phyloP scores from a whole-genome alignment of 2,888 invertebrate genomes.

The Molorchus minor region DNA sequence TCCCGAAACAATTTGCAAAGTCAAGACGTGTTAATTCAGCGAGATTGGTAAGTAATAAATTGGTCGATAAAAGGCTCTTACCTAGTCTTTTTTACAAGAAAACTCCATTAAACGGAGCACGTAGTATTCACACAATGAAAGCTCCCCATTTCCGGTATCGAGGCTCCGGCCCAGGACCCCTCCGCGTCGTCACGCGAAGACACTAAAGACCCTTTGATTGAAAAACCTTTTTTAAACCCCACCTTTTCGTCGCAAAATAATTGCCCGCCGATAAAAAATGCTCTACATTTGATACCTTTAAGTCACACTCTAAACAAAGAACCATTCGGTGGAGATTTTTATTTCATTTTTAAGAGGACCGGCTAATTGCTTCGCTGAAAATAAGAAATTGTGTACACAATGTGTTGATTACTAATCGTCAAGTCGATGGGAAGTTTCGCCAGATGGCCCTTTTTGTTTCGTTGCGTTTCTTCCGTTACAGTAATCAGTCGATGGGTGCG shows the following conservation, averaged over 20 bases:
- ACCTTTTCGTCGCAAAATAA: slow-evolving; percentile 59
- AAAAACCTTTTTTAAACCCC: slow-evolving; percentile 59
- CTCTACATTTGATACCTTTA: slow-evolving; percentile 52
- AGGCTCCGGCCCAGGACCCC: slow-evolving; percentile 38
- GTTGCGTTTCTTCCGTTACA: slow-evolving; percentile 28
- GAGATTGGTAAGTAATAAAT: slow-evolving; percentile 55
- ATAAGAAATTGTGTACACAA: slow-evolving; percentile 47
- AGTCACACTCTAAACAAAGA: slow-evolving; percentile 37
- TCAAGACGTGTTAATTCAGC: slow-evolving; percentile 49
- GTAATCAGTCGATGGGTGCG: slow-evolving; percentile 33
- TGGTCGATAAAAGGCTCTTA: slow-evolving; percentile 60
- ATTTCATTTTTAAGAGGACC: slow-evolving; percentile 45
- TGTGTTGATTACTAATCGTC: slow-evolving; percentile 49
- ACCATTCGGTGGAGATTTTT: slow-evolving; percentile 37
- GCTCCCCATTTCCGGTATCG: slow-evolving; percentile 60
- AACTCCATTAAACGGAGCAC: slow-evolving; percentile 64
- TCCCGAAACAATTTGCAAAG: slow-evolving; percentile 45
- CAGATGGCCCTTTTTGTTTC: slow-evolving; percentile 44
- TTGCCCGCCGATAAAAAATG: slow-evolving; percentile 56
- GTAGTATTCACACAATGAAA: slow-evolving; percentile 63
- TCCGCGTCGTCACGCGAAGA: slow-evolving; percentile 61
- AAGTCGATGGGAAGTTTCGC: slow-evolving; percentile 44
- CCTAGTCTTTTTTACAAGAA: slow-evolving; percentile 63
- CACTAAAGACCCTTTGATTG: slow-evolving; percentile 62
- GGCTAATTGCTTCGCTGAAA: slow-evolving; percentile 49